These are phyloP conservation scores for Tinea semifulvella DNA, from an alignment of 2,888 invertebrate genomes.

Conservation along the genomic window DNA sequence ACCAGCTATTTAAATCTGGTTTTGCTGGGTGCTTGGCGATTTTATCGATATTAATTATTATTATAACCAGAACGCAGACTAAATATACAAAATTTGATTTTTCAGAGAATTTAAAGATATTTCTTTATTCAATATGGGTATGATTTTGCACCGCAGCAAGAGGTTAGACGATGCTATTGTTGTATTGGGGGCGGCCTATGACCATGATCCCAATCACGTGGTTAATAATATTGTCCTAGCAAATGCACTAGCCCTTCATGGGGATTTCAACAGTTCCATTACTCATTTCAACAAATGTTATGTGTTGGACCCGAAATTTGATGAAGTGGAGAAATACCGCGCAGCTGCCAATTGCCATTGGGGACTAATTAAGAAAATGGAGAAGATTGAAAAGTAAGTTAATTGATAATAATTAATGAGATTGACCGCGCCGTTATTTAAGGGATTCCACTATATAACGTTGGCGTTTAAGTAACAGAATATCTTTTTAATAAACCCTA, in stretches of 20 bases:
- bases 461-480: too few relatives aligned
- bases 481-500: too few relatives aligned
- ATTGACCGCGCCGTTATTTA: too few relatives aligned
- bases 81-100: too few relatives aligned
- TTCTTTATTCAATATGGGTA: slow-evolving; percentile 76
- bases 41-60: too few relatives aligned
- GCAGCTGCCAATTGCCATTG: slow-evolving; percentile 75
- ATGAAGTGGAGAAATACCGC: slow-evolving; percentile 68
- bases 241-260: slow-evolving; percentile 75
- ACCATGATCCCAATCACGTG: slow-evolving; percentile 70
- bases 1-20: too few relatives aligned
- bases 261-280: slow-evolving; percentile 77
- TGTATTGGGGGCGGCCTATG: slow-evolving; percentile 76
- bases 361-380: slow-evolving; percentile 69
- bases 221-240: slow-evolving; percentile 74
- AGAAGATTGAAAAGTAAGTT: slow-evolving; percentile 72
- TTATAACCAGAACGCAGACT: too few relatives aligned
- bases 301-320: slow-evolving; percentile 69
- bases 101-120: slow-evolving; percentile 76
- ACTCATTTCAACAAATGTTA: slow-evolving; percentile 68
- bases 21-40: too few relatives aligned
- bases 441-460: too few relatives aligned
- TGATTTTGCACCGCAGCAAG: slow-evolving; percentile 74
- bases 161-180: slow-evolving; percentile 76
- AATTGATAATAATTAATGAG: neutral